Conservation (phyloP, 1,140 invertebrate genomes). For the Scylla paramamosain region DNA sequence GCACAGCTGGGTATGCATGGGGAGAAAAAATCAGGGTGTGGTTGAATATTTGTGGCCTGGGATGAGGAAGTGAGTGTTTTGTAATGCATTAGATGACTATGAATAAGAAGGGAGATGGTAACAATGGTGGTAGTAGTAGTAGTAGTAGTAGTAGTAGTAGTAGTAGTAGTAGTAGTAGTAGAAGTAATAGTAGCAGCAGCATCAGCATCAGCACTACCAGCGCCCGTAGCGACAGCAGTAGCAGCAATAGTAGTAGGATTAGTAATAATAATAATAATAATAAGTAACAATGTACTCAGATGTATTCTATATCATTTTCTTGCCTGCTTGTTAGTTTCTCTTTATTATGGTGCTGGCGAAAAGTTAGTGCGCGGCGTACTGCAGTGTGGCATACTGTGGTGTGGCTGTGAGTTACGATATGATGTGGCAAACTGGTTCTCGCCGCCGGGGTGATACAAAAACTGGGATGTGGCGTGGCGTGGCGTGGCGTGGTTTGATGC, state of each 20-base stretch:
- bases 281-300: not conserved
- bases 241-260: not conserved
- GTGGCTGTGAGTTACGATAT: too few relatives aligned
- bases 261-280: not conserved
- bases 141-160: conserved; percentile 36
- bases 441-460: too few relatives aligned
- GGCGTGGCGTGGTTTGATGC: not conserved
- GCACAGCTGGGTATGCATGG: not conserved
- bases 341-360: too few relatives aligned
- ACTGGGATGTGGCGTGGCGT: too few relatives aligned
- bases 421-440: too few relatives aligned
- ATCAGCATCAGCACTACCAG: not conserved
- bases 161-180: not conserved
- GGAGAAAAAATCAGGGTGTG: not conserved
- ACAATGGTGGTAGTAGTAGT: not conserved
- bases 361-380: too few relatives aligned
- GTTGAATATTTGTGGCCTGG: not conserved
- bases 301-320: too few relatives aligned
- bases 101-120: not conserved
- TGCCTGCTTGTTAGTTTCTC: too few relatives aligned
- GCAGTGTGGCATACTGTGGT: too few relatives aligned
- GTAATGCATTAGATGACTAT: too few relatives aligned
- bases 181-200: not conserved
- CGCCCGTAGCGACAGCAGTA: not conserved
- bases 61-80: not conserved